Conservation (phyloP, 2,888 invertebrate genomes). For the Ochropleura leucogaster region DNA sequence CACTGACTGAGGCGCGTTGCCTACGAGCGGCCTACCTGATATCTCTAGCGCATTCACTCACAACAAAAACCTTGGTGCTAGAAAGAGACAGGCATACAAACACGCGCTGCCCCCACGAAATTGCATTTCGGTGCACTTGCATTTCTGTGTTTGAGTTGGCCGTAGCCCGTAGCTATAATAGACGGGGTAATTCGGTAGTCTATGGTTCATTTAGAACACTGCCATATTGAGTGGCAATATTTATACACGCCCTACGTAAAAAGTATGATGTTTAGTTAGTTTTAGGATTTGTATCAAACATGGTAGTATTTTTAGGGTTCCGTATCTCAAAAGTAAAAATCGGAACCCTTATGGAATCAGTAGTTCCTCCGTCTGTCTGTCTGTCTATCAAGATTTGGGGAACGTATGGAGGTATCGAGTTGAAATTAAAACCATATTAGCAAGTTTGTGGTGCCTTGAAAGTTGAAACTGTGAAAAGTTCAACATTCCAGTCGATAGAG, state of each 20-base stretch:
- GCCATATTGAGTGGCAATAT: slow-evolving; percentile 32
- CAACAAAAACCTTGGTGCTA: slow-evolving; percentile 52
- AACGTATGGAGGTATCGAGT: no score
- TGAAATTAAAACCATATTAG: no score
- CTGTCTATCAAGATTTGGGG: no score
- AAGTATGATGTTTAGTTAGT: not conserved
- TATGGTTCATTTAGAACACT: slow-evolving; percentile 67
- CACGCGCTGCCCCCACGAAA: slow-evolving; percentile 63
- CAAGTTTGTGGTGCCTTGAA: no score
- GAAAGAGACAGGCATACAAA: slow-evolving; percentile 74
- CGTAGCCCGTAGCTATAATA: slow-evolving; percentile 24
- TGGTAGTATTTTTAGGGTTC: not conserved
- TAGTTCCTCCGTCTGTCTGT: no score
- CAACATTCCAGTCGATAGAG: no score
- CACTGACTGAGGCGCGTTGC: slow-evolving; percentile 73
- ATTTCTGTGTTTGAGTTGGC: slow-evolving; percentile 67
- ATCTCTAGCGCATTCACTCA: slow-evolving; percentile 73
- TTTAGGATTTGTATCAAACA: slow-evolving; percentile 1
- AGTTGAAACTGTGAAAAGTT: no score
- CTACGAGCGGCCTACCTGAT: slow-evolving; percentile 74
- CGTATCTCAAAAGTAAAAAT: no score
- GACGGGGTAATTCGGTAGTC: slow-evolving; percentile 55
- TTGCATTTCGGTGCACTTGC: slow-evolving; percentile 69
- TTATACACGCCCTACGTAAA: slow-evolving; percentile 56
- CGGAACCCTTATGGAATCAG: no score